Base-by-base conservation (phyloP, 2,888 invertebrate genomes). In the Proisotoma minuta region DNA sequence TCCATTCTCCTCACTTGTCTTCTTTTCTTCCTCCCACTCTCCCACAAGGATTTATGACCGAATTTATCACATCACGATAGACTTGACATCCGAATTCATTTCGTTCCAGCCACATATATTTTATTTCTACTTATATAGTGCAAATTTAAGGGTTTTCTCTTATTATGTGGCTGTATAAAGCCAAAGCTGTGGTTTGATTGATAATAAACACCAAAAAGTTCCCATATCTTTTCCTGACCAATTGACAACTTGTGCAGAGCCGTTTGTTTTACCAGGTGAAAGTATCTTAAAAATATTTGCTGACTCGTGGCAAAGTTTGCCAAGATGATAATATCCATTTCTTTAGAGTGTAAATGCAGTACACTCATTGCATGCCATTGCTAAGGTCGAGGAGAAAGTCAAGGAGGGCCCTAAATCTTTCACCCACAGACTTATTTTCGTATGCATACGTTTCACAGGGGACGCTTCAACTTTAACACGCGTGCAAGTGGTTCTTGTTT, bases 41-140 rank as follows among this genome's bases (percentile, higher is more conserved):
- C 24, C 4, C n/a, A 20, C 4, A 20, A 26, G 28, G 51, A 51
- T 51, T 51, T 51, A 51, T 51, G 51, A 27, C 27, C 27, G 20
- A 27, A 51, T 51, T 51, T 51, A 27, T 51, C 51, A 51, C 24
- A 27, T n/a, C 24, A 28, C 51, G 51, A 51, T 51, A 51, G 51
- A 51, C 27, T n/a, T 51, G 51, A 51, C 51, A 51, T 50, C n/a
- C 27, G 26, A 27, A 27, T 26, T 51, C 51, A n/a, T 26, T 51
- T 27, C 26, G 18, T n/a, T n/a, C n/a, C n/a, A n/a, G n/a, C n/a
- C n/a, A n/a, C n/a, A n/a, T n/a, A n/a, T n/a, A n/a, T n/a, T n/a
- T n/a, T n/a, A n/a, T n/a, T n/a, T n/a, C n/a, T n/a, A n/a, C n/a
- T n/a, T n/a, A n/a, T n/a, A n/a, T n/a, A n/a, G n/a, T n/a, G n/a